Evolutionary conservation across 23 tunicate genomes (phyloP).

Genomic region (Halocynthia aurantium): DNA sequence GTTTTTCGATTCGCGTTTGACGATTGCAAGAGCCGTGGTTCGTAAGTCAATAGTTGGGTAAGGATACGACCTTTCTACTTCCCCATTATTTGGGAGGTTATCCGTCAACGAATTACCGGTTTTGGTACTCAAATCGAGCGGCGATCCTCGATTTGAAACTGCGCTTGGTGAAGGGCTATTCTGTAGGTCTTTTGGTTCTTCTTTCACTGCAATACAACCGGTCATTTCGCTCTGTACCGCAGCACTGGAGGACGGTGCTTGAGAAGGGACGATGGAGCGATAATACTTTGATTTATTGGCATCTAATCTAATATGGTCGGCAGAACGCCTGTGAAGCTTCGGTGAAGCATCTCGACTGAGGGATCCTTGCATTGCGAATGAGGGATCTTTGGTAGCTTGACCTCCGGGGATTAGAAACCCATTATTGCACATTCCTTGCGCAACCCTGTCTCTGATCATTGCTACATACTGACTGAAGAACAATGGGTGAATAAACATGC

Average conservation of each 20-base stretch:
- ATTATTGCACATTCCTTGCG: not conserved
- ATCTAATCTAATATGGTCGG: not conserved
- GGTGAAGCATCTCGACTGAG: not conserved
- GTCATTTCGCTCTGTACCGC: not conserved
- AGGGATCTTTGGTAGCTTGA: not conserved
- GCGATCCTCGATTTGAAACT: not conserved
- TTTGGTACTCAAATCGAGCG: conserved; percentile 12
- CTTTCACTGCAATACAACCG: not conserved
- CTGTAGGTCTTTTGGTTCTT: not conserved
- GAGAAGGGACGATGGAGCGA: not conserved
- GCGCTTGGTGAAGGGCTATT: not conserved
- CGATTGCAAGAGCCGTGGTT: conserved; percentile 16
- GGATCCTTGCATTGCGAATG: not conserved
- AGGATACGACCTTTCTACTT: not conserved
- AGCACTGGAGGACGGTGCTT: conserved; percentile 6
- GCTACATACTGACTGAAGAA: conserved; percentile 14
- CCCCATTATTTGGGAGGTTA: too few relatives aligned
- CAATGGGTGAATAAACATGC: conserved; percentile 10
- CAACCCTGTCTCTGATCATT: conserved; percentile 2
- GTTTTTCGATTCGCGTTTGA: not conserved
- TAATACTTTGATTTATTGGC: not conserved
- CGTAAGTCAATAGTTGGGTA: conserved; percentile 11
- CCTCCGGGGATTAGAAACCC: not conserved
- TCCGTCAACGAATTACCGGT: not conserved
- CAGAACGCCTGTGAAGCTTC: not conserved